phyloP scores from a whole-genome alignment of 2,888 invertebrate species.

The Aricia artaxerxes region DNA sequence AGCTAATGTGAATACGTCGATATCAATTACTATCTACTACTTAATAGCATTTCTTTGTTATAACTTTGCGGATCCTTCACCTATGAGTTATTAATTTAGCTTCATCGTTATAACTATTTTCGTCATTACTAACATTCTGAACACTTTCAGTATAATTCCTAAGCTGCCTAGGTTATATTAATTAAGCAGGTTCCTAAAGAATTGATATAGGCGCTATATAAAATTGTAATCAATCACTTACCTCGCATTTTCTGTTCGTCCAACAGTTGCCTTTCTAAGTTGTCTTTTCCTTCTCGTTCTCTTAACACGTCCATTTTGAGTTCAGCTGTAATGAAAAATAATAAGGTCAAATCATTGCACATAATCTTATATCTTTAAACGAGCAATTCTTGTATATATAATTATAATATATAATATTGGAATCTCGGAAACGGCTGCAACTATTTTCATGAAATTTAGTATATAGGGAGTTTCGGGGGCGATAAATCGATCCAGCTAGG shows the following conservation, averaged over 20 bases:
- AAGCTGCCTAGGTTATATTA: too few species aligned
- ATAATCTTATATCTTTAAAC: too few species aligned
- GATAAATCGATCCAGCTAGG: too few species aligned
- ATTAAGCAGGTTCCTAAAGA: neutral
- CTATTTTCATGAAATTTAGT: too few species aligned
- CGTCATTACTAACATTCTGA: neutral
- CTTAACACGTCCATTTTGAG: conserved; percentile 96
- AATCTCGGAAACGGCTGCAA: too few species aligned
- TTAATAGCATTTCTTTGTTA: conserved; percentile 17
- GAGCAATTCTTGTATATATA: too few species aligned
- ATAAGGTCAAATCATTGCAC: neutral
- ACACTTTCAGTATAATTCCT: too few species aligned
- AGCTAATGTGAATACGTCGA: conserved; percentile 54
- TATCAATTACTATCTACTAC: conserved; percentile 9
- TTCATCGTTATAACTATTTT: neutral
- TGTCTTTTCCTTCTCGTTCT: conserved; percentile 96
- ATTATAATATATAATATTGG: too few species aligned
- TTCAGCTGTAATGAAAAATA: conserved; percentile 87
- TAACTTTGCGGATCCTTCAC: neutral
- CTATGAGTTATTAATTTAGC: neutral
- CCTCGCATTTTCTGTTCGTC: conserved; percentile 98
- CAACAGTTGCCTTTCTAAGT: conserved; percentile 93
- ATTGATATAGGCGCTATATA: conserved; percentile 7
- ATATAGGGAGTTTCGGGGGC: too few species aligned
- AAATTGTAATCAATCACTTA: conserved; percentile 80